These are phyloP conservation scores for Perca schrenkii DNA, from an alignment of 2,113 vertebrate genomes.

Conservation along the genomic window DNA sequence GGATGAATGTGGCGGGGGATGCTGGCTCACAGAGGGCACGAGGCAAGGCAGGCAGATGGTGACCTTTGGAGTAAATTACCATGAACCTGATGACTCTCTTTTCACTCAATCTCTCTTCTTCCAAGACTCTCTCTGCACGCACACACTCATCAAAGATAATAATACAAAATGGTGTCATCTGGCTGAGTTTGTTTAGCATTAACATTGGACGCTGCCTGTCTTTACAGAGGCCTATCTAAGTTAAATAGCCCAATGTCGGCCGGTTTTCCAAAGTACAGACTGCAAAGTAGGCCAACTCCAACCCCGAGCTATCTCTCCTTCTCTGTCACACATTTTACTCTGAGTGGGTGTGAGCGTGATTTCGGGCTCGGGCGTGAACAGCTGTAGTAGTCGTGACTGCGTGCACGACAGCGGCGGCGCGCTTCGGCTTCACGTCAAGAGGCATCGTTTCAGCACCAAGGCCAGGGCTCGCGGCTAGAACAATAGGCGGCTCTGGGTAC, in stretches of 20 bases:
- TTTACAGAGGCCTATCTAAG: background rate
- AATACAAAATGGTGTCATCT: background rate
- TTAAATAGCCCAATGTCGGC: slow-evolving; percentile 33
- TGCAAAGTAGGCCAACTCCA: slow-evolving; percentile 79
- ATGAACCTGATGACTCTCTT: slow-evolving; percentile 74
- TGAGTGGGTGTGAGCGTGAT: slow-evolving; percentile 70
- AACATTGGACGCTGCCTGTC: background rate
- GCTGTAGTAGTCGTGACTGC: slow-evolving; percentile 78
- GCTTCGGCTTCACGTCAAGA: slow-evolving; percentile 61
- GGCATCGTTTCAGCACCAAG: slow-evolving; percentile 85
- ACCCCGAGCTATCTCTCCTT: slow-evolving; percentile 64
- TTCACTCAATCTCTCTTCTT: slow-evolving; percentile 11
- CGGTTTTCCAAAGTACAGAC: slow-evolving; percentile 52
- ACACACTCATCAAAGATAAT: background rate
- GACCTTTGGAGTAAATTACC: slow-evolving; percentile 83
- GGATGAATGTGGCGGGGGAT: slow-evolving; percentile 42
- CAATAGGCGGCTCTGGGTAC: slow-evolving; percentile 80
- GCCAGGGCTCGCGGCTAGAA: slow-evolving; percentile 85
- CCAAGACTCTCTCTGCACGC: background rate
- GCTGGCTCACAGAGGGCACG: slow-evolving; percentile 51
- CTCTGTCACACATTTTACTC: slow-evolving; percentile 64
- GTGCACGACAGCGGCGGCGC: slow-evolving; percentile 64
- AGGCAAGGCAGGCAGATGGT: slow-evolving; percentile 81
- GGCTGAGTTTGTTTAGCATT: background rate
- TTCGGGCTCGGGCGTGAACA: slow-evolving; percentile 69